These are phyloP conservation scores for Scaeva pyrastri DNA, from an alignment of 2,888 invertebrate species.

Conservation along the genomic window DNA sequence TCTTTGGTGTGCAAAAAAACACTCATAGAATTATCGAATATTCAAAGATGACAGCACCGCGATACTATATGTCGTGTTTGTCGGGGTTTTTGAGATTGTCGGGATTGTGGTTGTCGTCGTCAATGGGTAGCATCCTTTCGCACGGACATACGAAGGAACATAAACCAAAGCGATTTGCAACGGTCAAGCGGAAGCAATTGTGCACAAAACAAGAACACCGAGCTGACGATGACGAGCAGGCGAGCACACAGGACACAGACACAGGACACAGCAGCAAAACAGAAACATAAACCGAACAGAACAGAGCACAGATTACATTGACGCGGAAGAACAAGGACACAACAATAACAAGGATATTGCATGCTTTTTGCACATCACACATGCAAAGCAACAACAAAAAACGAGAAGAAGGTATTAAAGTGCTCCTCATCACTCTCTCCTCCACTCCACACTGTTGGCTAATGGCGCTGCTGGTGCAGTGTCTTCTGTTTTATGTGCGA, in stretches of 20 bases:
- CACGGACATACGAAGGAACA: slow-evolving; percentile 50
- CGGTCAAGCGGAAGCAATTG: slow-evolving; percentile 69
- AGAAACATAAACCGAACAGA: slow-evolving; percentile 25
- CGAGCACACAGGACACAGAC: background rate
- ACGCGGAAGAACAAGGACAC: slow-evolving; percentile 69
- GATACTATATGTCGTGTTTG: slow-evolving; percentile 19
- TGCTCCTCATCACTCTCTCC: slow-evolving; percentile 32
- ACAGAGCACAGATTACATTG: slow-evolving; percentile 61
- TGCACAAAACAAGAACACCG: slow-evolving; percentile 50
- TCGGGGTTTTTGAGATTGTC: slow-evolving; percentile 4
- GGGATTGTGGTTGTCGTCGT: slow-evolving; percentile 6
- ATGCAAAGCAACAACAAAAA: slow-evolving; percentile 48
- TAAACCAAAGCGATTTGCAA: slow-evolving; percentile 46
- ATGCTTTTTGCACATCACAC: slow-evolving; percentile 73
- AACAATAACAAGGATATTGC: slow-evolving; percentile 73
- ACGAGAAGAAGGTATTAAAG: slow-evolving; percentile 6
- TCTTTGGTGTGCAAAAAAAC: slow-evolving; percentile 1
- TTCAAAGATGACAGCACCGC: slow-evolving; percentile 41
- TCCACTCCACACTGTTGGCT: background rate
- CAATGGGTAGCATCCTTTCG: slow-evolving; percentile 56
- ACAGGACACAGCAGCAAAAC: background rate
- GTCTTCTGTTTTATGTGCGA: slow-evolving; percentile 55
- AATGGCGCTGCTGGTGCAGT: slow-evolving; percentile 56
- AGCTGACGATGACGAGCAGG: too few relatives aligned
- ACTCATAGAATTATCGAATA: slow-evolving; percentile 28